These are phyloP conservation scores for Molossus alvarezi DNA, from an alignment of 2,797 vertebrate species.

Conservation along the genomic window DNA sequence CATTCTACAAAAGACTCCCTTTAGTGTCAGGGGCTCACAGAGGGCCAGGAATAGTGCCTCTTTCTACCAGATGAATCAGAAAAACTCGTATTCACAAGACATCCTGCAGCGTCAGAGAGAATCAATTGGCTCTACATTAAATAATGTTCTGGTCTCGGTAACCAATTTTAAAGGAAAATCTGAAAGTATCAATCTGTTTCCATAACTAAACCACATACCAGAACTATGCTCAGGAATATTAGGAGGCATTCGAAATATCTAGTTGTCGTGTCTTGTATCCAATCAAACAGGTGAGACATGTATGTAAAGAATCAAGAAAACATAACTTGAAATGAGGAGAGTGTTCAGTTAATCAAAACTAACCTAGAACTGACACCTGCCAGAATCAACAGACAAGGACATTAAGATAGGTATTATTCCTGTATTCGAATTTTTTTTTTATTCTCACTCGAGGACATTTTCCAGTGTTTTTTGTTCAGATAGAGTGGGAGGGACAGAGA, in stretches of 20 bases:
- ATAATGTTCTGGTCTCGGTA: background rate
- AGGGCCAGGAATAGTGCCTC: rapidly evolving
- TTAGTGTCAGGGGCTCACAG: background rate
- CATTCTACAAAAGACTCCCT: rapidly evolving
- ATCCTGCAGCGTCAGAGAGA: background rate
- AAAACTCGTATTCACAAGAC: background rate
- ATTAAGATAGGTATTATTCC: background rate
- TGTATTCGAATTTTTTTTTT: background rate
- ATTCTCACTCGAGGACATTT: no score
- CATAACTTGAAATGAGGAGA: background rate
- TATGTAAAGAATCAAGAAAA: background rate
- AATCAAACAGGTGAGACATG: background rate
- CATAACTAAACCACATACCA: background rate
- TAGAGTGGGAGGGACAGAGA: no score
- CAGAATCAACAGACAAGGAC: background rate
- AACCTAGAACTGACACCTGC: background rate
- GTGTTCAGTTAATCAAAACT: background rate
- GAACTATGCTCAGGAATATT: background rate
- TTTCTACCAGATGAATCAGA: background rate
- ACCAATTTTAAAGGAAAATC: background rate
- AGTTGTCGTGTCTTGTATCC: background rate
- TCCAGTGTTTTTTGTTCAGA: no score
- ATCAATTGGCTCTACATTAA: background rate
- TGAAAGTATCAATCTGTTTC: background rate
- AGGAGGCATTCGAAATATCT: background rate